These are phyloP conservation scores for Cyclargus thomasi DNA, from an alignment of 1,140 invertebrate genomes.

Conservation along the genomic window DNA sequence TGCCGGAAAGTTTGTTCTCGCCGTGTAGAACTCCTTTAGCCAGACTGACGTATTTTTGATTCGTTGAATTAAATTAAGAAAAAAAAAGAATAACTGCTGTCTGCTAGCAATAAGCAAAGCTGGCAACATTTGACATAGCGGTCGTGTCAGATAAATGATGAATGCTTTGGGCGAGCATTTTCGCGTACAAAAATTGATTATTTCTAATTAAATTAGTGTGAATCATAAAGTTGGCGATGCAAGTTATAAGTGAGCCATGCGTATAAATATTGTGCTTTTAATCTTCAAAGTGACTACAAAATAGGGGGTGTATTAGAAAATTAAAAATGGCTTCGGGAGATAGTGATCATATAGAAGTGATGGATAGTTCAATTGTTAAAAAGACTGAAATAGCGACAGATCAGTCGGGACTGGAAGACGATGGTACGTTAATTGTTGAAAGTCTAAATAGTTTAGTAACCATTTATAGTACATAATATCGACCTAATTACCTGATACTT, in stretches of 20 bases:
- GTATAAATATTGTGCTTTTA: constrained; percentile 55
- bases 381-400: constrained; percentile 51
- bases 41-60: no score
- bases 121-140: constrained; percentile 14
- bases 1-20: no score
- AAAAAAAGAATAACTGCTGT: no score
- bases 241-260: constrained; percentile 67
- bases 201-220: constrained; percentile 71
- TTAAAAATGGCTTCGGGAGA: constrained; percentile 81
- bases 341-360: constrained; percentile 72
- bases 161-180: constrained; percentile 16
- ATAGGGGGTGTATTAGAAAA: constrained; percentile 66
- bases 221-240: constrained; percentile 61
- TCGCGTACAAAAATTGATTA: constrained; percentile 51
- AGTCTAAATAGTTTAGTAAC: neutral
- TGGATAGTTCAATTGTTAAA: constrained; percentile 58
- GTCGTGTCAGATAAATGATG: constrained; percentile 19
- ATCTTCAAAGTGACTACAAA: constrained; percentile 54
- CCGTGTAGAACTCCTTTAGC: no score
- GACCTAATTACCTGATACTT: constrained; percentile 41
- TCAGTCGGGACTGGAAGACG: constrained; percentile 55
- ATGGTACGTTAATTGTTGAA: constrained; percentile 44
- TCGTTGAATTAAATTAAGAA: no score
- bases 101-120: neutral
- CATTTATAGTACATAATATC: constrained; percentile 16